A percentile compares a stretch with the other conserved stretches of the same genome.
Conservation (phyloP, 2,888 invertebrate genomes). For the Serrognathus titanus region DNA sequence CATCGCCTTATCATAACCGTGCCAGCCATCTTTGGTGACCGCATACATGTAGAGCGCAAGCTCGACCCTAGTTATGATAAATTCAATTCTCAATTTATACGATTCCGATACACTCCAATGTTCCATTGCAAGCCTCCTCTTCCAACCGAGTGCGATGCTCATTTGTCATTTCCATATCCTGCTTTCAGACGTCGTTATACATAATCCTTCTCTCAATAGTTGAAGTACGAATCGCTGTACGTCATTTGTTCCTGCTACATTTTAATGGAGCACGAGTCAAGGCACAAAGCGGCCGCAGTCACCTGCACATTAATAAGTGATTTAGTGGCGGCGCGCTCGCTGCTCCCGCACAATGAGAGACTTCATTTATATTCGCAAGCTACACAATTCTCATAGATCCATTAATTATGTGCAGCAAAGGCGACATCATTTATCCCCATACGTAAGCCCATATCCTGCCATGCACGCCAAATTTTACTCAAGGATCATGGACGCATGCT, state of each 20-base stretch:
- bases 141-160: conserved; percentile 8
- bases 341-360: conserved; percentile 28
- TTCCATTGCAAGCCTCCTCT: neutral
- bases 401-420: conserved; percentile 21
- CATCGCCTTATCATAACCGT: conserved; percentile 57
- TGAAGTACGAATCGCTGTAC: conserved; percentile 46
- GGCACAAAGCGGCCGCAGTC: conserved; percentile 34
- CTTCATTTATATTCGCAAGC: conserved; percentile 27
- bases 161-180: conserved; percentile 31
- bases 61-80: conserved; percentile 35
- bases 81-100: conserved; percentile 30
- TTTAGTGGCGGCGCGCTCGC: conserved; percentile 29
- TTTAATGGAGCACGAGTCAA: conserved; percentile 24
- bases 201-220: conserved; percentile 35
- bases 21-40: conserved; percentile 51
- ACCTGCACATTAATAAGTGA: conserved; percentile 42
- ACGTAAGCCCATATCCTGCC: neutral
- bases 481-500: conserved; percentile 29
- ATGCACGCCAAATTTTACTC: neutral
- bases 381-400: conserved; percentile 26
- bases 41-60: conserved; percentile 29
- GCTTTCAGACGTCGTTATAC: conserved; percentile 25
- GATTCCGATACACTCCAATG: conserved; percentile 17
- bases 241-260: conserved; percentile 41
- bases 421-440: neutral